Conservation (phyloP, 2,113 vertebrate species). For the Rhinolophus ferrumequinum region DNA sequence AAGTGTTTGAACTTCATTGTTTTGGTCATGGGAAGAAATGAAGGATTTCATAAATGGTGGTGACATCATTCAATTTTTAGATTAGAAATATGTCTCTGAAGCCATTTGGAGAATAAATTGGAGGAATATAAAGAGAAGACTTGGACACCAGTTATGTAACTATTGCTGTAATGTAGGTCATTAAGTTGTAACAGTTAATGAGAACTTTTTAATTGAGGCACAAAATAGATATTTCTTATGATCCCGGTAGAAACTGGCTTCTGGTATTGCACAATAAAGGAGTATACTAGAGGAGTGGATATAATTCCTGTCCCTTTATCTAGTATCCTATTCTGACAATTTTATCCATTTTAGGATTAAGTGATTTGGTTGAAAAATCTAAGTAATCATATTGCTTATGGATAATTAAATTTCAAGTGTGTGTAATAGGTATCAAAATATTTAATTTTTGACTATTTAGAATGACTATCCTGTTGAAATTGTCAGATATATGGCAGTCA, state of each 20-base stretch:
- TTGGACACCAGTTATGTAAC: neutral
- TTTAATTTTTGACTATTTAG: conserved; percentile 13
- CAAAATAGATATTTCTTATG: neutral
- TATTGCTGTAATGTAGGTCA: neutral
- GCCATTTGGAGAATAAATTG: neutral
- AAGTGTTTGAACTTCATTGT: neutral
- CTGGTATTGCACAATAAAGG: neutral
- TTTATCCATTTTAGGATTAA: neutral
- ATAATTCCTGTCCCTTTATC: neutral
- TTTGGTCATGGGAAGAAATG: neutral
- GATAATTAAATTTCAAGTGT: neutral
- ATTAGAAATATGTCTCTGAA: neutral
- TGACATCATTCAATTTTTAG: neutral
- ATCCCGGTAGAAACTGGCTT: neutral
- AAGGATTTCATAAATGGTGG: neutral
- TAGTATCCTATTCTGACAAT: neutral
- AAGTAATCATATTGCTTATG: neutral
- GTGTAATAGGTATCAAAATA: neutral
- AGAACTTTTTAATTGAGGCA: neutral
- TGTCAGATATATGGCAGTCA: neutral
- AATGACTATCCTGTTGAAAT: neutral
- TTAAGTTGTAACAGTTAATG: neutral
- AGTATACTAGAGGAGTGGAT: neutral
- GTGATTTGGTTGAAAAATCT: neutral
- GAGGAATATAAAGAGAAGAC: neutral